Evolutionary conservation across 2,797 vertebrate genomes (phyloP), one percentile per base, ranked within the genome.

Genomic region (Sebastes trivittatus): DNA sequence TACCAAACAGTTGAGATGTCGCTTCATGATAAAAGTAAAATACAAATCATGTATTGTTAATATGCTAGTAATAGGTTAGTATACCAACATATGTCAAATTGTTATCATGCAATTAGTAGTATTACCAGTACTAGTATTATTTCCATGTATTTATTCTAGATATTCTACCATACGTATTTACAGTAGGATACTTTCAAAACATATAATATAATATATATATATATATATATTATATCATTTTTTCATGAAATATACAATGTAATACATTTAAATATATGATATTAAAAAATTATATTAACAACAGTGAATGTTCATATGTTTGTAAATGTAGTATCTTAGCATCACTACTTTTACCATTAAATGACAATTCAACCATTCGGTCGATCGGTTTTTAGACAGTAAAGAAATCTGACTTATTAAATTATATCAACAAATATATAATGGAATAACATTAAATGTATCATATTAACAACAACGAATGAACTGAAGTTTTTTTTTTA

Each of bases 351-450:
- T 46, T 46, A 46, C 42, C 42, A 2, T 0, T 46, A 18, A 46
- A 46, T 46, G 16, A 46, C 7, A 46, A 46, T 18, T 18, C 42
- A 46, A 18, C 42, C 0, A 0, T 46, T 46, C 0, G 6, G 42
- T 46, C 0, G 14, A 46, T 46, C 38, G 0, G 42, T 46, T 46
- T 46, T 46, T 18, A 46, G 42, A 46, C 42, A 46, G 0, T 46
- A 18, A 46, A 46, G 0, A 46, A 46, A 42, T 42, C 38, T 0
- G 38, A 42, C 1, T 42, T 42, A 42, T 42, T 42, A 6, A 42
- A 42, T 63, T 64, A n/a, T 7, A 18, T 46, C 42, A 46, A 46
- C 42, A 46, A 4, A 46, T 46, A 18, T 46, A 46, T 46, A 46
- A n/a, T 52, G 20, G 20, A 52, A 52, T 52, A n/a, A 20, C 46